phyloP scores from a whole-genome alignment of 2,113 vertebrate genomes.

The Bubo blakistoni region DNA sequence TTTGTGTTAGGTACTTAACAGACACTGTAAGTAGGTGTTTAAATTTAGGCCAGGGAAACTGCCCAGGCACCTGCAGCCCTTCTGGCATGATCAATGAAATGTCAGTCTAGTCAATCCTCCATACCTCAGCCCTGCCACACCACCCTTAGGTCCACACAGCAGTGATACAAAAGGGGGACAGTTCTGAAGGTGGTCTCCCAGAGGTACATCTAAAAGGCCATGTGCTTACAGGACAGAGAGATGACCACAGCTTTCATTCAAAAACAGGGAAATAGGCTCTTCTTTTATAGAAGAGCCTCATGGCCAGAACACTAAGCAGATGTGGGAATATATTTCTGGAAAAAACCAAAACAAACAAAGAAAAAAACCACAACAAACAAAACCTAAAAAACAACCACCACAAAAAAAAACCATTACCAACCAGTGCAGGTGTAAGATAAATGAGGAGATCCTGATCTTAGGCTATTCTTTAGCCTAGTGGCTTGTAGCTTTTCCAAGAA shows the following conservation, averaged over 20 bases:
- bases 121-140: neutral
- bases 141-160: neutral
- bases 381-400: neutral
- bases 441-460: neutral
- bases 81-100: neutral
- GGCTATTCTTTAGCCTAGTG: neutral
- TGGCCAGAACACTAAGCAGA: neutral
- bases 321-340: neutral
- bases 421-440: neutral
- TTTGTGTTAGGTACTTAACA: neutral
- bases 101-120: neutral
- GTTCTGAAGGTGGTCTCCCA: neutral
- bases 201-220: neutral
- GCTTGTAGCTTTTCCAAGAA: neutral
- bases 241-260: neutral
- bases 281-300: neutral
- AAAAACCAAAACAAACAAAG: neutral
- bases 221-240: neutral
- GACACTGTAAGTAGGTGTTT: neutral
- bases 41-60: neutral
- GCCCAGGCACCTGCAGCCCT: neutral
- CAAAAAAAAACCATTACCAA: neutral
- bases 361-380: too few species aligned
- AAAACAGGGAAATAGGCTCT: neutral
- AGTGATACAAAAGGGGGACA: neutral